phyloP scores from a whole-genome alignment of 92 coral and sea anemone species.

The Zoanthus sociatus region DNA sequence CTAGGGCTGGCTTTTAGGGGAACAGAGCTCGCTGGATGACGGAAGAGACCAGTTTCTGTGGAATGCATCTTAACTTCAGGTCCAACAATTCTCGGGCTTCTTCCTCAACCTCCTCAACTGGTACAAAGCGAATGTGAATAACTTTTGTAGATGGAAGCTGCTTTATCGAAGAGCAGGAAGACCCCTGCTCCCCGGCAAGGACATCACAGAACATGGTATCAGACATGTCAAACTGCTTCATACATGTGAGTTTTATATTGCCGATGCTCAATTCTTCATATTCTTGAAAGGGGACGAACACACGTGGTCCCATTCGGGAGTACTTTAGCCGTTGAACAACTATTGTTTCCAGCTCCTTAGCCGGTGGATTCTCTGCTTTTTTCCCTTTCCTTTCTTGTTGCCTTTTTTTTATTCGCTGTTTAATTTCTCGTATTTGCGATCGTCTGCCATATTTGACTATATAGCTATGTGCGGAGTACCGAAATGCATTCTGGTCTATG shows the following conservation, averaged over 20 bases:
- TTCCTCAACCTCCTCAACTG: not conserved
- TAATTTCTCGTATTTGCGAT: constrained; percentile 9
- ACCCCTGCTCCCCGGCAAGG: constrained; percentile 11
- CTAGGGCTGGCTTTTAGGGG: constrained; percentile 31
- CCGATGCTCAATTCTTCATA: not conserved
- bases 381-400: constrained; percentile 11
- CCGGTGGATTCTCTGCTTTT: constrained; percentile 23
- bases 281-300: constrained; percentile 13
- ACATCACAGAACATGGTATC: constrained; percentile 17
- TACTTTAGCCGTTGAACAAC: not conserved
- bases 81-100: constrained; percentile 17
- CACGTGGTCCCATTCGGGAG: constrained; percentile 28
- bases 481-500: no score
- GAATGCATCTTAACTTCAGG: constrained; percentile 30
- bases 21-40: constrained; percentile 33
- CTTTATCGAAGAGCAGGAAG: not conserved
- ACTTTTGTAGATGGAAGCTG: constrained; percentile 14
- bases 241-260: constrained; percentile 16
- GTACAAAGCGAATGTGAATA: constrained; percentile 25
- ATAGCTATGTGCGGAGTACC: constrained; percentile 5
- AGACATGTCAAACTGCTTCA: constrained; percentile 12
- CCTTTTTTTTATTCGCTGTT: constrained; percentile 4
- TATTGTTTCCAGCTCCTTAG: constrained; percentile 22
- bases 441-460: not conserved
- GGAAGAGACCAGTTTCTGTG: constrained; percentile 13